Evolutionary conservation across 2,888 invertebrate species (phyloP), one percentile per base, ranked within the genome.

Genomic region (Drosophila fulvimacula): DNA sequence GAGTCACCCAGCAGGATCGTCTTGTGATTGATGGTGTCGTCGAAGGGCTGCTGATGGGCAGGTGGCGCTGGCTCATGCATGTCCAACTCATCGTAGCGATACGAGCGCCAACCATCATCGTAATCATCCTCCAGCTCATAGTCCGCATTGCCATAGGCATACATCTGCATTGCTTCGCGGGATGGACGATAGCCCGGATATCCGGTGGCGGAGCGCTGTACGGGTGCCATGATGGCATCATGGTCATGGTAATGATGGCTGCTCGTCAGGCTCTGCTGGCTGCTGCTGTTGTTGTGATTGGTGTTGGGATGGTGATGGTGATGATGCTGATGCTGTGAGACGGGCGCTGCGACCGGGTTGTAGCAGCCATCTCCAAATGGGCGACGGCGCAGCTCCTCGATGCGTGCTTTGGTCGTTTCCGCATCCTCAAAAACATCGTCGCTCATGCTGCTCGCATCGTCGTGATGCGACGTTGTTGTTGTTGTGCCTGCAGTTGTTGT

Each of bases 1-100:
- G 97, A 97, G 93, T 98, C 98, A 1, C 98, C 98, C 36, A 98
- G 94, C n/a, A 98, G 94, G 84, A 98, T 98, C 69, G 97, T 98
- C 97, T 96, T 96, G 89, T 96, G 95, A 85, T 95, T 94, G 62
- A 94, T 94, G 68, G 95, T 93, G 83, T 95, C 95, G 42, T 92
- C 92, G 68, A 92, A 92, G 34, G 89, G 90, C 64, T 69, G 90
- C 48, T 78, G 76, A 21, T 88, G 83, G 2, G 75, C 76, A 4
- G 65, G 65, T 19, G 77, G 71, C 53, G 65, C 82, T 13, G 69
- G n/a, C 34, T 73, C 69, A 62, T 88, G 81, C 91, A 90, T 91
- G 36, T 92, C 91, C 21, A 91, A 91, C 32, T 92, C 92, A 19
- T 92, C 93, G 62, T 92, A 92, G 34, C 90, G 90, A 84, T 92